phyloP scores from a whole-genome alignment of 2,113 vertebrate species.

The Tor tambroides region DNA sequence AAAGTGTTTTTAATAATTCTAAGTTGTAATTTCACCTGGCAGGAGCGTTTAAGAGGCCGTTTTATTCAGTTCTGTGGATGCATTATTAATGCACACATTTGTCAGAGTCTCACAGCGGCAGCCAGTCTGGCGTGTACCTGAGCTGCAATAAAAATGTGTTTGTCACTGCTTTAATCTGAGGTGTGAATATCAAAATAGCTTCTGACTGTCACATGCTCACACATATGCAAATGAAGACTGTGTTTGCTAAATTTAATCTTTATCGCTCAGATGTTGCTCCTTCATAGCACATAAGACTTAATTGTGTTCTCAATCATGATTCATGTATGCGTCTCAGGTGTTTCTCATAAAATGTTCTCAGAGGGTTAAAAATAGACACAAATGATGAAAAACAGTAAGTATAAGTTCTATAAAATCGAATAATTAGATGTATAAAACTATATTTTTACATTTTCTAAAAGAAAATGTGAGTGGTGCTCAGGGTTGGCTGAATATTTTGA shows the following conservation, averaged over 20 bases:
- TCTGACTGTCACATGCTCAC: neutral
- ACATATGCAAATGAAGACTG: neutral
- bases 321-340: neutral
- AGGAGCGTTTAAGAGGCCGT: neutral
- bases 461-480: neutral
- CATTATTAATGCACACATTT: slow-evolving; percentile 17
- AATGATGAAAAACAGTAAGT: neutral
- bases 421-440: neutral
- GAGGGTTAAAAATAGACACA: neutral
- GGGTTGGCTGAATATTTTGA: neutral
- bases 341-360: neutral
- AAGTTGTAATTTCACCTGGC: neutral
- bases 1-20: slow-evolving; percentile 22
- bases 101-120: neutral
- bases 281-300: neutral
- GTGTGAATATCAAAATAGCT: neutral
- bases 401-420: too few species aligned
- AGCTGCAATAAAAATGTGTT: neutral
- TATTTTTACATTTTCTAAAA: neutral
- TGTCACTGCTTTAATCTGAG: neutral
- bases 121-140: neutral
- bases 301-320: too few species aligned
- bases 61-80: slow-evolving; percentile 11
- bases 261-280: neutral
- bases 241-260: neutral